phyloP scores from a whole-genome alignment of 2,888 invertebrate genomes.

The Drosophila silvestris region DNA sequence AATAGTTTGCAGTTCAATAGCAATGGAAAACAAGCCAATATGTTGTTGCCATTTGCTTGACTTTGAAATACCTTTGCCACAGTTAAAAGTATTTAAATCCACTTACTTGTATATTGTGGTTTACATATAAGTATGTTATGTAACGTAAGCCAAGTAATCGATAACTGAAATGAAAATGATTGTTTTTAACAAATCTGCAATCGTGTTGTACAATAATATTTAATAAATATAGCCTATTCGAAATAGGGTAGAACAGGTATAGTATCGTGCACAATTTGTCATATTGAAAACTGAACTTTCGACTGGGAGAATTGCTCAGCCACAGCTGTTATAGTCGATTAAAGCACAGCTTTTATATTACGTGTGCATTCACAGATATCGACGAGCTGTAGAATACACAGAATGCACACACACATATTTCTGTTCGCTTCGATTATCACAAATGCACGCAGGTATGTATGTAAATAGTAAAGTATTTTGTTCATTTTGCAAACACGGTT shows the following conservation, averaged over 20 bases:
- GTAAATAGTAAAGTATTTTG: background rate
- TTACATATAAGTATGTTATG: background rate
- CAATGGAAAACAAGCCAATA: constrained; percentile 2
- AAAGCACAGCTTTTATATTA: background rate
- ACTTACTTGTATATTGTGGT: background rate
- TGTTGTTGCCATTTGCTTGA: background rate
- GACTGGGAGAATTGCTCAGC: background rate
- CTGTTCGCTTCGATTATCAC: background rate
- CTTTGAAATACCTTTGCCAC: constrained; percentile 12
- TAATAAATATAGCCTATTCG: background rate
- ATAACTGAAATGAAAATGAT: background rate
- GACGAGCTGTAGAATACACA: background rate
- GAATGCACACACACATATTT: background rate
- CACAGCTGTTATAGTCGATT: background rate
- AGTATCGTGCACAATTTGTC: background rate
- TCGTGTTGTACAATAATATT: background rate
- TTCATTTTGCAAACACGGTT: background rate
- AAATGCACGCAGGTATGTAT: background rate
- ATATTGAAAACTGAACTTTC: constrained; percentile 16
- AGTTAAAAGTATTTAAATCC: background rate
- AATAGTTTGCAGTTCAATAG: constrained; percentile 57
- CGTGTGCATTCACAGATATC: background rate
- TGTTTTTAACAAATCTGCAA: background rate
- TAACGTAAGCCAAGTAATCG: background rate
- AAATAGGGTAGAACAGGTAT: background rate